These are phyloP conservation scores for Pseudomyrmex pallidus DNA, from an alignment of 1,140 invertebrate species.

Conservation along the genomic window DNA sequence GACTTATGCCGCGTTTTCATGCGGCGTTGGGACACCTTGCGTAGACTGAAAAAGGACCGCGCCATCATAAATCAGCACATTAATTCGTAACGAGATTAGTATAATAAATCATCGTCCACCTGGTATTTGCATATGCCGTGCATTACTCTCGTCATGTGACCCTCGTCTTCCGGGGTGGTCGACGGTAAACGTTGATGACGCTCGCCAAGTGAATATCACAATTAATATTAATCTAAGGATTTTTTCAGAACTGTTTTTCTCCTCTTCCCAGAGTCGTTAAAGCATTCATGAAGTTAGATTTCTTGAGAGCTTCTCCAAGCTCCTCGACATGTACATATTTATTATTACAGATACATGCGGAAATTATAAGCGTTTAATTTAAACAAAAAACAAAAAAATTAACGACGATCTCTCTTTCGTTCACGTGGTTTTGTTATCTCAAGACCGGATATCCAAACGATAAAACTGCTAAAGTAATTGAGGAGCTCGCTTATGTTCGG, in stretches of 20 bases:
- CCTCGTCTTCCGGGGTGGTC: constrained; percentile 51
- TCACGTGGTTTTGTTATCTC: not conserved
- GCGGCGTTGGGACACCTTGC: constrained; percentile 37
- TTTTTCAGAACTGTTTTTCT: constrained; percentile 1
- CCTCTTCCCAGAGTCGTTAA: not conserved
- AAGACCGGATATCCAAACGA: not conserved
- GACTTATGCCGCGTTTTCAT: constrained; percentile 58
- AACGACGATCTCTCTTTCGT: not conserved
- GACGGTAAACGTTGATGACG: constrained; percentile 56
- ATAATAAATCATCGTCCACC: constrained; percentile 64
- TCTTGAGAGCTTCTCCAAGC: not conserved
- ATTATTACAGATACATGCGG: too few species aligned
- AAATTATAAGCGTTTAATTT: too few species aligned
- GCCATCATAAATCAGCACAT: constrained; percentile 61
- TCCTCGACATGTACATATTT: too few species aligned
- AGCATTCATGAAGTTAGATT: not conserved
- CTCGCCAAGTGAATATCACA: constrained; percentile 59
- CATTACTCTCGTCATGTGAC: constrained; percentile 48
- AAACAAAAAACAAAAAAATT: not conserved
- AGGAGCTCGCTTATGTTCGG: not conserved
- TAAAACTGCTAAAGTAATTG: constrained; percentile 28
- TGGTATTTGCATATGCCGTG: constrained; percentile 37
- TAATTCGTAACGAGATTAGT: constrained; percentile 69
- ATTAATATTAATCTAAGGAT: constrained; percentile 49
- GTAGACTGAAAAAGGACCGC: constrained; percentile 53